These are phyloP conservation scores for Heliconius erato DNA, from an alignment of 2,888 invertebrate genomes.

Conservation along the genomic window DNA sequence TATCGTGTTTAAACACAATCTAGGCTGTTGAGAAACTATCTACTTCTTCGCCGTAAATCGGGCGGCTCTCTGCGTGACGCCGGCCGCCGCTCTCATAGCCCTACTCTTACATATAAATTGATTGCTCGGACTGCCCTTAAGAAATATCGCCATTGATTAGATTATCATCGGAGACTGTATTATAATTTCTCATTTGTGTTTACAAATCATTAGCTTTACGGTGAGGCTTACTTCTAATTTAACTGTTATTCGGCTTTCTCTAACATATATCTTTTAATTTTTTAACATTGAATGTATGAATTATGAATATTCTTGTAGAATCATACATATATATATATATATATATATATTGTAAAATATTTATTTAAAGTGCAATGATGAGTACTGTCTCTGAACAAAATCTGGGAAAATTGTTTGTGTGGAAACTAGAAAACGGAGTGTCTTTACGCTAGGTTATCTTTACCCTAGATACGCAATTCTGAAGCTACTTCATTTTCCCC, in stretches of 20 bases:
- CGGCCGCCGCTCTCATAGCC: constrained; percentile 50
- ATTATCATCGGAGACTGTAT: constrained; percentile 43
- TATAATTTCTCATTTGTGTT: constrained; percentile 40
- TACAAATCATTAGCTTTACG: constrained; percentile 32
- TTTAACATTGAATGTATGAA: not conserved
- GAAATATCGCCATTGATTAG: constrained; percentile 48
- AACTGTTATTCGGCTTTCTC: not conserved
- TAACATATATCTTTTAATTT: not conserved
- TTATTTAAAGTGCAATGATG: not conserved
- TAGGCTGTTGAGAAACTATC: constrained; percentile 65
- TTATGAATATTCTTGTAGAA: not conserved
- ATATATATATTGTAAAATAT: not conserved
- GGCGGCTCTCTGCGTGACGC: constrained; percentile 73
- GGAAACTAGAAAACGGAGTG: not conserved
- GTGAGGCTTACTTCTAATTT: constrained; percentile 12
- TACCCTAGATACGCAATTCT: too few relatives aligned
- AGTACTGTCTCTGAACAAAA: not conserved
- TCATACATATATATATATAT: not conserved
- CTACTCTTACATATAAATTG: constrained; percentile 46
- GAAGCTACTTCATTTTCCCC: not conserved
- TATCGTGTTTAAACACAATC: constrained; percentile 40
- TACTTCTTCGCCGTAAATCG: constrained; percentile 65
- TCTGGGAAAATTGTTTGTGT: not conserved
- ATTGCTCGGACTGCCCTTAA: constrained; percentile 40
- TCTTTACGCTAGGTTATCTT: too few relatives aligned